These are phyloP conservation scores for Chelmon rostratus DNA, from an alignment of 2,797 vertebrate genomes.

Conservation along the genomic window DNA sequence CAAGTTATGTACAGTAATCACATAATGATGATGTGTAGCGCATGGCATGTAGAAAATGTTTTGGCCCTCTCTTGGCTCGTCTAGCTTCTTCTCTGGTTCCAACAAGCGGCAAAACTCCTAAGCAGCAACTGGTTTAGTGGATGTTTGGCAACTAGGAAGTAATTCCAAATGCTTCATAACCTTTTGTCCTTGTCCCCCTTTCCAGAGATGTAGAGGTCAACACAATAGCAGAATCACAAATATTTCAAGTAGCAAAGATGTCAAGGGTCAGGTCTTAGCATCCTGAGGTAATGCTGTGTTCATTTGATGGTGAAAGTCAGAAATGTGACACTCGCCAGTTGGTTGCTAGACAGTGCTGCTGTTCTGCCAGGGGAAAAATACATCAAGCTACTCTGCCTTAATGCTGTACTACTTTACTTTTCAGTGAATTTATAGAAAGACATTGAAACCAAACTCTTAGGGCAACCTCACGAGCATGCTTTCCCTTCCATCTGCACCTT, in stretches of 20 bases:
- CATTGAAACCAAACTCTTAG: not conserved
- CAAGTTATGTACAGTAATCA: not conserved
- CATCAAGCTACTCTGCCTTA: not conserved
- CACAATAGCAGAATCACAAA: not conserved
- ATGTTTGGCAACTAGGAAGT: not conserved
- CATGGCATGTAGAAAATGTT: constrained; percentile 39
- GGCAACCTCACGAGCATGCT: not conserved
- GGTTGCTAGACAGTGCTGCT: too few species aligned
- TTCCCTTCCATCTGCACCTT: not conserved
- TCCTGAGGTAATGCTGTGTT: not conserved
- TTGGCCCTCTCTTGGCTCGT: not conserved
- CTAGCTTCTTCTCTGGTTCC: not conserved
- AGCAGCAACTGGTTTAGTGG: not conserved
- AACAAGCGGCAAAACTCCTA: not conserved
- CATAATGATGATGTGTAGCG: not conserved
- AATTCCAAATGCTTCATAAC: not conserved
- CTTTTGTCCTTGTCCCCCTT: not conserved
- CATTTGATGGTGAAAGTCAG: not conserved
- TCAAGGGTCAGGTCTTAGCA: not conserved
- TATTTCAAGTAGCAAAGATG: not conserved
- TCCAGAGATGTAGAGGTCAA: not conserved
- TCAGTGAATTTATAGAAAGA: not conserved
- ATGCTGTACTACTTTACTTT: not conserved
- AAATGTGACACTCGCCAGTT: not conserved
- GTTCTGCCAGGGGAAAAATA: not conserved